These are phyloP conservation scores for Corydoras maculifer DNA, from an alignment of 2,113 vertebrate species.

Conservation along the genomic window DNA sequence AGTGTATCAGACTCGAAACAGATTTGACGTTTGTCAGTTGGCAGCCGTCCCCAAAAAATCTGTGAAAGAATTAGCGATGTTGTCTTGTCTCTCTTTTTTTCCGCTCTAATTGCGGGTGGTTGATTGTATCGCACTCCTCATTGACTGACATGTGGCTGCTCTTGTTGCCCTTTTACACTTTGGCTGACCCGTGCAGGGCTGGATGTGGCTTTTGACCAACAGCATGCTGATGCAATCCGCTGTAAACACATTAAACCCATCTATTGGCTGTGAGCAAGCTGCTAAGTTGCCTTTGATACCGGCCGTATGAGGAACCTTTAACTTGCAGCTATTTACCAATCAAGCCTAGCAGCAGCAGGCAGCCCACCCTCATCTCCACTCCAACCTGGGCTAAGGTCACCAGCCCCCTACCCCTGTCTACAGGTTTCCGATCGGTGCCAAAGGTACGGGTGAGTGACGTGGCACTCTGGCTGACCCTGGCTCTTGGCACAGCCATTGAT, in stretches of 20 bases:
- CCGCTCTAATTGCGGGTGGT: background rate
- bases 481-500: slow-evolving; percentile 64
- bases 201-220: slow-evolving; percentile 19
- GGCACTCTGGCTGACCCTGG: slow-evolving; percentile 72
- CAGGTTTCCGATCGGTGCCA: slow-evolving; percentile 58
- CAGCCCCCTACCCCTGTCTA: slow-evolving; percentile 45
- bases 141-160: slow-evolving; percentile 16
- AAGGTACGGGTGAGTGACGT: slow-evolving; percentile 70
- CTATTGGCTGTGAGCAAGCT: slow-evolving; percentile 11
- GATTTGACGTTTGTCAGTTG: too few relatives aligned
- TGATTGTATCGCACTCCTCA: background rate
- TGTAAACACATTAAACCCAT: slow-evolving; percentile 39
- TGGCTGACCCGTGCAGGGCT: slow-evolving; percentile 20
- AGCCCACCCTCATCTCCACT: slow-evolving; percentile 32
- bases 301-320: background rate
- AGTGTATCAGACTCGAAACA: too few relatives aligned
- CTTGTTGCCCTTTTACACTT: slow-evolving; percentile 25
- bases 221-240: slow-evolving; percentile 33
- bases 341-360: slow-evolving; percentile 17
- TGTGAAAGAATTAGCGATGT: background rate
- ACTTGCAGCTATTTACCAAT: slow-evolving; percentile 8
- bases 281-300: slow-evolving; percentile 12
- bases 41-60: too few relatives aligned
- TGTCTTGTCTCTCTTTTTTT: background rate
- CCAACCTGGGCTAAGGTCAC: slow-evolving; percentile 38